These are phyloP conservation scores for Betta splendens DNA, from an alignment of 2,797 vertebrate species.

Conservation along the genomic window DNA sequence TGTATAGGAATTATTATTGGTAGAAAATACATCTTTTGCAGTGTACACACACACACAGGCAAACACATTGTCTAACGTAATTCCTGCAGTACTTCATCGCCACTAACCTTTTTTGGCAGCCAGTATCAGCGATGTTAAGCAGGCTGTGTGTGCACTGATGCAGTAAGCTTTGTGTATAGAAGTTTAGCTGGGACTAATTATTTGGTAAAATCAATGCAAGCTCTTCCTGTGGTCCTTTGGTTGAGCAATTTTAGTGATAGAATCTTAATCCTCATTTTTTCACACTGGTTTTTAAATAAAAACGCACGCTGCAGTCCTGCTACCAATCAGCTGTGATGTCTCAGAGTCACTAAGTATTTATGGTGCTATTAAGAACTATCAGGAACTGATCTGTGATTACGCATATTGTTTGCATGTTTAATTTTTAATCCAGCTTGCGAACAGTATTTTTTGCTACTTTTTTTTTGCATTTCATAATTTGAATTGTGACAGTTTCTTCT, in stretches of 20 bases:
- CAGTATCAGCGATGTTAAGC: conserved; percentile 15
- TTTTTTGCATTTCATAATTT: conserved; percentile 50
- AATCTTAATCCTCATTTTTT: conserved; percentile 72
- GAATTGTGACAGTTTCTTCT: conserved; percentile 56
- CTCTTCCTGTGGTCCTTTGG: conserved; percentile 65
- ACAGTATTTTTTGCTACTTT: background rate
- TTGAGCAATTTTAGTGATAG: conserved; percentile 71
- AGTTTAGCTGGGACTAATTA: conserved; percentile 70
- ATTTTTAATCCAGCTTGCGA: no score
- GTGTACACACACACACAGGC: no score
- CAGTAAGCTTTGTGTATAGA: conserved; percentile 55
- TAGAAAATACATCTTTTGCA: no score
- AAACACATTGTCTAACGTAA: conserved; percentile 52
- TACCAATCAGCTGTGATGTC: conserved; percentile 46
- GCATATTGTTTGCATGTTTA: conserved; percentile 36
- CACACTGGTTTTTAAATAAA: conserved; percentile 63
- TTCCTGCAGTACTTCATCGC: conserved; percentile 32
- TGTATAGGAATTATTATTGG: no score
- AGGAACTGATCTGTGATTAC: conserved; percentile 47
- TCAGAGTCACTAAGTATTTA: conserved; percentile 44
- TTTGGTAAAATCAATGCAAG: conserved; percentile 67
- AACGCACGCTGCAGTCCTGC: conserved; percentile 41
- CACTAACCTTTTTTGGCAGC: conserved; percentile 23
- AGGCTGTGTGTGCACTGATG: conserved; percentile 43
- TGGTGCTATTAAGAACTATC: conserved; percentile 52